These are phyloP conservation scores for Drosophila burlai DNA, from an alignment of 1,140 invertebrate species.

Conservation along the genomic window DNA sequence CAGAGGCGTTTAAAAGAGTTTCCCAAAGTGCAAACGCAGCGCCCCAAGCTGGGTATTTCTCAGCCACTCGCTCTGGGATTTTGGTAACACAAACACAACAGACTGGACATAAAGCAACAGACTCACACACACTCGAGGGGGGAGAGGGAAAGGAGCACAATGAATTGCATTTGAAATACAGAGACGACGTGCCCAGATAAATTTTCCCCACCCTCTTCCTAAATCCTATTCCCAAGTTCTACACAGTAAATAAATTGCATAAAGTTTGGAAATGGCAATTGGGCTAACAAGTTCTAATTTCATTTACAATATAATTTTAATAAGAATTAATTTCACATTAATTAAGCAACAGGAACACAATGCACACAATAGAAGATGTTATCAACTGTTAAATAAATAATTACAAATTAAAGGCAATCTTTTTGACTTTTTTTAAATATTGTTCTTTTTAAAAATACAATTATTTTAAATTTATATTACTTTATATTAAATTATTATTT, in stretches of 20 bases:
- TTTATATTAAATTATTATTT: not conserved
- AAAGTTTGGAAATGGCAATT: not conserved
- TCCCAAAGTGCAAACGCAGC: conserved; percentile 73
- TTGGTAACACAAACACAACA: conserved; percentile 75
- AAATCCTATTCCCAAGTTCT: conserved; percentile 17
- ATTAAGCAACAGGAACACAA: not conserved
- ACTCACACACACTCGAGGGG: conserved; percentile 13
- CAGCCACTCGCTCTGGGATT: conserved; percentile 54
- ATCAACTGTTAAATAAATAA: not conserved
- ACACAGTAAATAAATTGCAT: conserved; percentile 3
- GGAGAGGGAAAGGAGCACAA: conserved; percentile 13
- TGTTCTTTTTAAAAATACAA: not conserved
- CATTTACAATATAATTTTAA: not conserved
- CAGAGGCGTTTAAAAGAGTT: conserved; percentile 65
- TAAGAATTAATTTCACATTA: not conserved
- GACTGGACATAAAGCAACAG: conserved; percentile 71
- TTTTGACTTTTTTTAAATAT: not conserved
- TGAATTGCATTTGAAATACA: conserved; percentile 67
- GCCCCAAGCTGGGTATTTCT: conserved; percentile 55
- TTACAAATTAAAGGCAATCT: not conserved
- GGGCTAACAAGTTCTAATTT: not conserved
- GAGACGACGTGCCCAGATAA: conserved; percentile 73
- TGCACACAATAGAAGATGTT: no score
- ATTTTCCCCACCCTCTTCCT: conserved; percentile 42
- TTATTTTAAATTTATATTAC: not conserved